These are phyloP conservation scores for Antedon bifida DNA, from an alignment of 35 echinoderm and acorn worm genomes.

Conservation along the genomic window DNA sequence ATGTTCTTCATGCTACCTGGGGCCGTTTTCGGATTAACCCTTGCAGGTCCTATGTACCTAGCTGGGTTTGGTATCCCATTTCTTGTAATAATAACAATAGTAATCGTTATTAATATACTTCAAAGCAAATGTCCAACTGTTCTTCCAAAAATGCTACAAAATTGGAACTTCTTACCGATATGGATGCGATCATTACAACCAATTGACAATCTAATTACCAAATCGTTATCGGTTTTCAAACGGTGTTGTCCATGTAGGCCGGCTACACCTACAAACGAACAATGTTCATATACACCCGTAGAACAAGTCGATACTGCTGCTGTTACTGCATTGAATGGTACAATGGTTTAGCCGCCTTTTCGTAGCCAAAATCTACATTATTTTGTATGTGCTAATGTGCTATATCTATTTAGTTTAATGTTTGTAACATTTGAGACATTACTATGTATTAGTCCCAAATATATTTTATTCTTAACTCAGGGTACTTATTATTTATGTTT, in stretches of 20 bases:
- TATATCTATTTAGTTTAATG: too few relatives aligned
- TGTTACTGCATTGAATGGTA: too few relatives aligned
- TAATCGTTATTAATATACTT: conserved; percentile 25
- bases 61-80: conserved; percentile 5
- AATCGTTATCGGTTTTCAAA: not conserved
- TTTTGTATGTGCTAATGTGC: too few relatives aligned
- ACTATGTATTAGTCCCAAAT: too few relatives aligned
- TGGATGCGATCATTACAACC: conserved; percentile 41
- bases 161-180: conserved; percentile 33
- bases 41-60: conserved; percentile 8
- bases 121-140: conserved; percentile 12
- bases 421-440: too few relatives aligned
- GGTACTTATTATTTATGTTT: too few relatives aligned
- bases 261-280: too few relatives aligned
- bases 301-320: too few relatives aligned
- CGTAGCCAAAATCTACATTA: too few relatives aligned
- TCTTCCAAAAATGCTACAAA: conserved; percentile 21
- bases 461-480: too few relatives aligned
- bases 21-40: conserved; percentile 28
- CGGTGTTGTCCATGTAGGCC: not conserved
- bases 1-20: conserved; percentile 63
- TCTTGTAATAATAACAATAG: conserved; percentile 1
- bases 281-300: too few relatives aligned
- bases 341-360: too few relatives aligned
- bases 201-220: not conserved